A percentile compares a stretch with the other conserved stretches of the same genome.
phyloP scores from a whole-genome alignment of 2,113 vertebrate species.

The Pitta sordida region DNA sequence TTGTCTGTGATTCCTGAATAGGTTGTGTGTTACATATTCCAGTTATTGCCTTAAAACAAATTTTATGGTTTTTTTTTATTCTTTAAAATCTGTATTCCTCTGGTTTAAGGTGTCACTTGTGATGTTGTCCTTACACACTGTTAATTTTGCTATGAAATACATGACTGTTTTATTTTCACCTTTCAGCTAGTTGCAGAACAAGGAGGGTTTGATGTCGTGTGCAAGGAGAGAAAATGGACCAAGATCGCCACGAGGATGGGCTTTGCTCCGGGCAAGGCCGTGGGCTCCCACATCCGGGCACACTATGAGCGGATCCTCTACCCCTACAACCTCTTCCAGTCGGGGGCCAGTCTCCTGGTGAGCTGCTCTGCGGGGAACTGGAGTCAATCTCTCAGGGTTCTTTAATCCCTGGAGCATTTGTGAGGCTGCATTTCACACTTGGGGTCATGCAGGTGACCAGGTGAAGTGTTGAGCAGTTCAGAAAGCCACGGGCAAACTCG shows the following conservation, averaged over 20 bases:
- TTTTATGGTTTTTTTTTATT: rapidly evolving
- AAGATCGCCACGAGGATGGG: slow-evolving; percentile 94
- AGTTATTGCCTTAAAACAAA: not conserved
- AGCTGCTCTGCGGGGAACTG: slow-evolving; percentile 34
- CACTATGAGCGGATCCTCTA: slow-evolving; percentile 95
- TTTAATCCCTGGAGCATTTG: not conserved
- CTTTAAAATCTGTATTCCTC: not conserved
- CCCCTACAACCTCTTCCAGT: slow-evolving; percentile 94
- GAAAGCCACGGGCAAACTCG: not conserved
- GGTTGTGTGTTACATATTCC: not conserved
- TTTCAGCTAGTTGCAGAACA: slow-evolving; percentile 93
- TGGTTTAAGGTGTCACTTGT: not conserved
- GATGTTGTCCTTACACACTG: not conserved
- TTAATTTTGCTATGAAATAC: not conserved
- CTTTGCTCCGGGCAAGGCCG: slow-evolving; percentile 92
- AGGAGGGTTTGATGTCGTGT: slow-evolving; percentile 92
- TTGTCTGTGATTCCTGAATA: not conserved
- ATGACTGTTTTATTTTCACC: not conserved
- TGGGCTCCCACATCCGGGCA: slow-evolving; percentile 92
- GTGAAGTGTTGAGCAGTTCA: not conserved
- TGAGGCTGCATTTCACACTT: not conserved
- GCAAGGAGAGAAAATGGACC: slow-evolving; percentile 94
- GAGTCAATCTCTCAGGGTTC: not conserved
- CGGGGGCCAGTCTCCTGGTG: slow-evolving; percentile 89
- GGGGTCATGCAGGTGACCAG: not conserved